Evolutionary conservation across 1,140 invertebrate species (phyloP), one percentile per base, ranked within the genome.

Genomic region (Lineus longissimus): DNA sequence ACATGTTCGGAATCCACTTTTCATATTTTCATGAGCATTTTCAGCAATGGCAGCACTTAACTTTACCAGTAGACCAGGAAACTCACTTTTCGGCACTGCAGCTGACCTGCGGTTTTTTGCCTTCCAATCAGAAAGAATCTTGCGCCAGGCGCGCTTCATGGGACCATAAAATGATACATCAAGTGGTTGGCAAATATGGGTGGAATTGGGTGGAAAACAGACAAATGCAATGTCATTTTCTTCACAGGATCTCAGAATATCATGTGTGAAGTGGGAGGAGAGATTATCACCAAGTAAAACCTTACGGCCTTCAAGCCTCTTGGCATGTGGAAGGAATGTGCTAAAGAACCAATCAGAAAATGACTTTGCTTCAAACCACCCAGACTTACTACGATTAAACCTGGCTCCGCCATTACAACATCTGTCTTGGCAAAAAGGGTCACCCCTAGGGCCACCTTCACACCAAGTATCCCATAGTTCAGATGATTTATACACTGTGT

Each of bases 401-500:
- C n/a, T n/a, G n/a, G n/a, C n/a, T n/a, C n/a, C n/a, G n/a, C n/a
- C n/a, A n/a, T n/a, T n/a, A n/a, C n/a, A n/a, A n/a, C 61, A n/a
- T n/a, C n/a, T n/a, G n/a, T n/a, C n/a, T n/a, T n/a, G n/a, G n/a
- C n/a, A n/a, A n/a, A n/a, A n/a, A n/a, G n/a, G n/a, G n/a, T n/a
- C n/a, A n/a, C n/a, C n/a, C n/a, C n/a, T n/a, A n/a, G n/a, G n/a
- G n/a, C n/a, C n/a, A n/a, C n/a, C n/a, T n/a, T n/a, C n/a, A n/a
- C n/a, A n/a, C n/a, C n/a, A n/a, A n/a, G n/a, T n/a, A n/a, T n/a
- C n/a, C n/a, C n/a, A n/a, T n/a, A n/a, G n/a, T n/a, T n/a, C n/a
- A n/a, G n/a, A n/a, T n/a, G 76, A 61, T 65, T 81, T 82, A 58
- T 80, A 81, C 15, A 78, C 73, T 15, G 77, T 70, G 58, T 79